Base-by-base conservation (phyloP, 2,113 vertebrate genomes). In the Morone chrysops region DNA sequence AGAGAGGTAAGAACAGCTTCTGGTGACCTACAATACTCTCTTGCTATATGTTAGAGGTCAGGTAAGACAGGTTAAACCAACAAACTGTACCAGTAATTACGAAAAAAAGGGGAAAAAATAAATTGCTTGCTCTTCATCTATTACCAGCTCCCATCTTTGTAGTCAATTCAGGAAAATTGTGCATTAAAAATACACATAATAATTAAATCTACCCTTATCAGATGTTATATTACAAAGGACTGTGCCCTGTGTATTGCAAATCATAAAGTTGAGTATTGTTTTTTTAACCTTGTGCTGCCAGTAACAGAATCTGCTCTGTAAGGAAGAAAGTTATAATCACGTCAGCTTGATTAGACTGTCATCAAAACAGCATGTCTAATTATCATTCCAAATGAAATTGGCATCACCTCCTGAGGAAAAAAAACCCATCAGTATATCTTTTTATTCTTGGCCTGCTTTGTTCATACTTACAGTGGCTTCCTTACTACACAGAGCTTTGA, bases 321-420 rank as follows among this genome's bases (percentile, higher is more conserved):
- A 79, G 72, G 47, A 36, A 73, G 53, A 75, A 73, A 66, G 80
- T 72, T 47, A 38, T 38, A 81, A 84, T 85, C n/a, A n/a, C 16
- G 36, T 6, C 51, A 36, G 70, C 74, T 56, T 80, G 75, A 90
- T 82, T 76, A 71, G 72, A 78, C 60, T 20, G 2, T 45, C 2
- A 82, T 89, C n/a, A 86, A 77, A 86, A 88, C 63, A 75, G 48
- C 9, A 20, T 41, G 56, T 59, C 25, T 72, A 69, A 82, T 84
- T 85, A 84, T 66, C 17, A 60, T 65, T 67, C 22, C 38, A 56
- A 78, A 83, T 73, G 54, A 80, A 84, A 78, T 10, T 40, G 69
- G 47, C 53, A 31, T 62, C 54, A 73, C 53, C 59, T 65, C 61
- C 22, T 31, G 17, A 36, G n/a, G 31, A 74, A 51, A 18, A 56